Base-by-base conservation (phyloP, 2,113 vertebrate species). In the Semicossyphus pulcher region DNA sequence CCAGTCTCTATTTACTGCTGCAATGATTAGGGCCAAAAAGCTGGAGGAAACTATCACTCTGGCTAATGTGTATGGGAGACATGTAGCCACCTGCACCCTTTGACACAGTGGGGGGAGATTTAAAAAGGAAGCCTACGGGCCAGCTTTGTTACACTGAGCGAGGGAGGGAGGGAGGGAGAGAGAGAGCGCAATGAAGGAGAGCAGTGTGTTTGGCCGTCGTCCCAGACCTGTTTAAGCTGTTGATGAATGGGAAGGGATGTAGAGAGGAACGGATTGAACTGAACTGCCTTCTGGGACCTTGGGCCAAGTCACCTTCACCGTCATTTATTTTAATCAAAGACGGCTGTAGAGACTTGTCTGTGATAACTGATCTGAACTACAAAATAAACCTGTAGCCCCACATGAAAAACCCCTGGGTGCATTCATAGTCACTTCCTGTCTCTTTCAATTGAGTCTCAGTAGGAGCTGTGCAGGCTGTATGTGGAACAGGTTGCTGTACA, bases 41-140 rank as follows among this genome's bases (percentile, higher is more conserved):
- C 73, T 79, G 66, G 60, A 86, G 80, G 80, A 91, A 87, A 75
- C 51, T 34, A 80, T 84, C 64, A 74, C 57, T 81, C 56, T 63
- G 64, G 86, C 77, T 90, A 84, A 89, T 85, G 78, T 84, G 65
- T 64, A 78, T 73, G 45, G 69, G 56, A 89, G 89, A 88, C 92
- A 76, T 93, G 92, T 86, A 88, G 74, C 83, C 76, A 87, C 92
- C 87, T 89, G 92, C 80, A 83, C 69, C 67, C 60, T 72, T 61
- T 81, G 62, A 81, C 81, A 80, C 86, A 83, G 62, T 53, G 63
- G 80, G 81, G 79, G 82, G 62, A 42, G 78, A 83, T 88, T 90
- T 85, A 78, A 83, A 89, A 65, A 84, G 66, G 73, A 86, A 84
- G 75, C 81, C 84, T 81, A 76, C 41, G 18, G 87, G 89, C 83